phyloP scores from a whole-genome alignment of 2,888 invertebrate species.

The Lasioglossum figueresi region DNA sequence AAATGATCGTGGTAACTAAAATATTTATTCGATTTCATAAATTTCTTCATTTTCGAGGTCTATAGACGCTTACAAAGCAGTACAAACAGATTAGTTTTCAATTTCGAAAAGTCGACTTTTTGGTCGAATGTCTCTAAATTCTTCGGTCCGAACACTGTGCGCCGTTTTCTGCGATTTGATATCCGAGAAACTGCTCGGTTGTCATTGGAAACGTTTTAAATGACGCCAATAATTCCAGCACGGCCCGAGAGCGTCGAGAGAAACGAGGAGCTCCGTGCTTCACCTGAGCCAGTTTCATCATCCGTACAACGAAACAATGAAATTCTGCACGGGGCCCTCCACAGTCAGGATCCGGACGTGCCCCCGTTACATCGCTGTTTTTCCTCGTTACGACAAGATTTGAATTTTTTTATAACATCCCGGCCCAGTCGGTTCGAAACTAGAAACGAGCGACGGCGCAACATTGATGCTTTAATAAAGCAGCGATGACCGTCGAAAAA shows the following conservation, averaged over 20 bases:
- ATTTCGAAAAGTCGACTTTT: too few relatives aligned
- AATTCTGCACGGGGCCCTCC: not conserved
- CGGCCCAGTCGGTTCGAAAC: not conserved
- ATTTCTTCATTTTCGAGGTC: too few relatives aligned
- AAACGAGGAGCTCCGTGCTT: not conserved
- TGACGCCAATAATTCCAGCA: constrained; percentile 17
- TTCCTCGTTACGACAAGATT: constrained; percentile 18
- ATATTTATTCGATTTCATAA: too few relatives aligned
- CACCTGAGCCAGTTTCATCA: constrained; percentile 15
- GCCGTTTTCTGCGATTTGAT: too few relatives aligned
- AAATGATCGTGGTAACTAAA: too few relatives aligned
- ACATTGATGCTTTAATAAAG: constrained; percentile 61
- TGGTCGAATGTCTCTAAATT: too few relatives aligned
- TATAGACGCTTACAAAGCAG: too few relatives aligned
- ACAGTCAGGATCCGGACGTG: not conserved
- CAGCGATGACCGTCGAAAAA: constrained; percentile 42
- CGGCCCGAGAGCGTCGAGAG: not conserved
- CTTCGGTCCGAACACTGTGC: too few relatives aligned
- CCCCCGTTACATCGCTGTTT: not conserved
- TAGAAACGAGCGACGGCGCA: constrained; percentile 8
- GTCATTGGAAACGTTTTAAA: constrained; percentile 14
- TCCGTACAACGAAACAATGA: constrained; percentile 16
- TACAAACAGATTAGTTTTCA: too few relatives aligned
- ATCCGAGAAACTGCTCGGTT: not conserved
- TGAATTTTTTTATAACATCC: constrained; percentile 22